Conservation (phyloP, 2,797 vertebrate species). For the Diglossa cyanea region DNA sequence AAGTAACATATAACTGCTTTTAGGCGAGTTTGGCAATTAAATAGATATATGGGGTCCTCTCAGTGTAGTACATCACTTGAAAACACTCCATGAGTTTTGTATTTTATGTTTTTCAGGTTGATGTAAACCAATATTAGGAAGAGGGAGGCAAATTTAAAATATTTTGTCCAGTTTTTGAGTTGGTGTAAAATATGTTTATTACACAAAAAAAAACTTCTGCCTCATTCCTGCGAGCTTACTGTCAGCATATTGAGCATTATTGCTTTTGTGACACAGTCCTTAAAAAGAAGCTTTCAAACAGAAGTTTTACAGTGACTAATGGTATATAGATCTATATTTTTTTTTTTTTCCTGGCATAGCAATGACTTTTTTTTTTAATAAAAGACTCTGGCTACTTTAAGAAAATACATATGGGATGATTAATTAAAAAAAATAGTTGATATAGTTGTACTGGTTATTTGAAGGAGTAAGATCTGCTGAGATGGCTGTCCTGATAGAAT, state of each 20-base stretch:
- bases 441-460: neutral
- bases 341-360: neutral
- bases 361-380: neutral
- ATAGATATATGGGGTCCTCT: neutral
- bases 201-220: neutral
- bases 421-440: neutral
- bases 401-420: neutral
- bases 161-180: neutral
- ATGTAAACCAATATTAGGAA: neutral
- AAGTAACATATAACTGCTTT: neutral
- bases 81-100: neutral
- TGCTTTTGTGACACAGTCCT: neutral
- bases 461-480: neutral
- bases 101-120: neutral
- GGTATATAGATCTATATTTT: neutral
- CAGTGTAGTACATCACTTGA: neutral
- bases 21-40: neutral
- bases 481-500: neutral
- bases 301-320: neutral
- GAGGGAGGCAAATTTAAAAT: neutral
- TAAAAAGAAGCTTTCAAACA: conserved; percentile 13
- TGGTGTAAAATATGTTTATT: neutral
- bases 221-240: neutral
- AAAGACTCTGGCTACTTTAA: neutral
- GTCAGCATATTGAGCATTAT: neutral